Evolutionary conservation across 2,888 invertebrate species (phyloP).

Genomic region (Dione vanillae): DNA sequence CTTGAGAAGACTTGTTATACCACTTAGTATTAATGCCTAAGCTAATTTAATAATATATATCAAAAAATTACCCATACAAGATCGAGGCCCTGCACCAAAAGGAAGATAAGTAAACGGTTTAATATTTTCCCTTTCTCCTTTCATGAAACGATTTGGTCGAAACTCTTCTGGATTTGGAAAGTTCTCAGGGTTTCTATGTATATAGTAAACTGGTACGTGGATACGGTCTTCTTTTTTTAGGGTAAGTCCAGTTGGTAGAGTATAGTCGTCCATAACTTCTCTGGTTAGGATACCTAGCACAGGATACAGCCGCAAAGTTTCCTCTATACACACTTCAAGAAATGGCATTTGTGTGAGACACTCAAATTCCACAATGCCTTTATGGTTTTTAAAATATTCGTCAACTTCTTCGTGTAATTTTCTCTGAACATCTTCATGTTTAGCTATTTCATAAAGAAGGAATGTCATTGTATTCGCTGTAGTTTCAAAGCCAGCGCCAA

Average conservation of each 20-base stretch:
- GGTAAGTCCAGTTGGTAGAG: slow-evolving; percentile 58
- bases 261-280: slow-evolving; percentile 64
- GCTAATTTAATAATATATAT: background rate
- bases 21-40: too few relatives aligned
- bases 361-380: slow-evolving; percentile 55
- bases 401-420: slow-evolving; percentile 58
- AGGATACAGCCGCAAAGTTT: slow-evolving; percentile 65
- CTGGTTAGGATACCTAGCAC: slow-evolving; percentile 60
- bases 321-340: slow-evolving; percentile 60
- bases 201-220: slow-evolving; percentile 64
- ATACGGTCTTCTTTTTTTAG: slow-evolving; percentile 63
- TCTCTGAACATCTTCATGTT: slow-evolving; percentile 53
- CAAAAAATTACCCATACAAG: slow-evolving; percentile 65
- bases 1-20: too few relatives aligned
- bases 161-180: slow-evolving; percentile 66
- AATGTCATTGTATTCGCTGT: slow-evolving; percentile 58
- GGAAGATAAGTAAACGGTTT: slow-evolving; percentile 66
- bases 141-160: slow-evolving; percentile 65
- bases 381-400: slow-evolving; percentile 52
- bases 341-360: slow-evolving; percentile 61
- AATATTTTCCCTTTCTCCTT: slow-evolving; percentile 56
- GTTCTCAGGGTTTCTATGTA: slow-evolving; percentile 62
- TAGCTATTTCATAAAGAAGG: slow-evolving; percentile 61
- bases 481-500: slow-evolving; percentile 66
- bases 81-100: slow-evolving; percentile 70